Base-by-base conservation (phyloP, 2,797 vertebrate species). In the Aphelocoma californica region DNA sequence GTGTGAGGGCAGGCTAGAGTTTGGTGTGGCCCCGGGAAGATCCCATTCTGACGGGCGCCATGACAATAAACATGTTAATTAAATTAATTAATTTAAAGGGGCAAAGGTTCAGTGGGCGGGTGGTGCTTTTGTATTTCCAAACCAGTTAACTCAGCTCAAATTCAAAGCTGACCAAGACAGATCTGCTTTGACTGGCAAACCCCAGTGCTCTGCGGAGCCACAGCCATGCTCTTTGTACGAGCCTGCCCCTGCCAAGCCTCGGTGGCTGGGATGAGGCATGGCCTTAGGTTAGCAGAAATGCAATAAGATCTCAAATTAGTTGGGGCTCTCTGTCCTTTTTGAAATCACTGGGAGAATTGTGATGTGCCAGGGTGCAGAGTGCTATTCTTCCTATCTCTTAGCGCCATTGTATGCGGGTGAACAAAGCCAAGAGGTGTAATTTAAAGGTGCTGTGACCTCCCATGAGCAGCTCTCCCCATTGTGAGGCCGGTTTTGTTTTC, bases 381-480 rank as follows among this genome's bases (percentile, higher is more conserved):
- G 82, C 93, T 86, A 90, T 96, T 96, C 96, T 97, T 86, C 95
- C 95, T 93, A 92, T 96, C 97, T 96, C 91, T 93, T 42, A 65
- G 93, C 74, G 25, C 91, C 92, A 94, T 95, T 97, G 94, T 96
- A 82, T 5, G 1, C 74, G 95, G 94, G 62, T 89, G 90, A 95
- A 97, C 96, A 97, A 97, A 97, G 94, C 85, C 93, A 95, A 92
- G 95, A 96, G 96, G 96, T 96, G 96, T 97, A 97, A 97, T 96
- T 97, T 97, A 97, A 97, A 98, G 96, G 97, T 98, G 94, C 88
- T 82, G 88, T 90, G 94, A 97, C 96, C 91, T 96, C 95, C 95
- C 94, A 92, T 95, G 95, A 96, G 89, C 93, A 95, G 96, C 90
- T 85, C 77, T 60, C 73, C 83, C 81, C 92, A 94, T 96, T 96